Evolutionary conservation across 2,113 vertebrate genomes (phyloP).

Genomic region (Syngnathus typhle): DNA sequence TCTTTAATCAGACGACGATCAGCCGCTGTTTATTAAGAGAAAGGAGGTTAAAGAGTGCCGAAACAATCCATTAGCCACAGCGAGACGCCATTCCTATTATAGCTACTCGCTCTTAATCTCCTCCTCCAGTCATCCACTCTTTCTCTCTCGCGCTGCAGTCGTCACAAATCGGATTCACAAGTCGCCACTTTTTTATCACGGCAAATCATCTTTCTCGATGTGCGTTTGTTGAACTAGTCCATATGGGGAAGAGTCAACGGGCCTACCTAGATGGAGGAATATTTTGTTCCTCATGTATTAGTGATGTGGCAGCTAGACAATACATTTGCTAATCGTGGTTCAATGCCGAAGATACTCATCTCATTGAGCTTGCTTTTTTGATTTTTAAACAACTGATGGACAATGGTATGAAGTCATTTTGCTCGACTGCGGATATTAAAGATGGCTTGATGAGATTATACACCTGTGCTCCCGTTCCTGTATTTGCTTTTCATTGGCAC

Average conservation of each 20-base stretch:
- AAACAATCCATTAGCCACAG: slow-evolving; percentile 38
- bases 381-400: neutral
- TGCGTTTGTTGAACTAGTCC: neutral
- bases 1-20: slow-evolving; percentile 17
- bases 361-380: neutral
- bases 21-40: slow-evolving; percentile 4
- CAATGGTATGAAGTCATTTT: neutral
- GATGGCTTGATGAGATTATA: neutral
- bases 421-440: neutral
- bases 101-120: slow-evolving; percentile 27
- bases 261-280: neutral
- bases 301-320: neutral
- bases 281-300: neutral
- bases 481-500: slow-evolving; percentile 14
- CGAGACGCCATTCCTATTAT: slow-evolving; percentile 18
- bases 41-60: slow-evolving; percentile 30
- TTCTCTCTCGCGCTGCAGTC: neutral
- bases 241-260: neutral
- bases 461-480: neutral
- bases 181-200: neutral
- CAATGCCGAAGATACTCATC: no score
- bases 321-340: no score
- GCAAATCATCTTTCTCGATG: neutral
- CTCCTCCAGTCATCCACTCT: neutral
- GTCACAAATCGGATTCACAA: slow-evolving; percentile 14